Base-by-base conservation (phyloP, 2,113 vertebrate genomes). In the Isichthys henryi region DNA sequence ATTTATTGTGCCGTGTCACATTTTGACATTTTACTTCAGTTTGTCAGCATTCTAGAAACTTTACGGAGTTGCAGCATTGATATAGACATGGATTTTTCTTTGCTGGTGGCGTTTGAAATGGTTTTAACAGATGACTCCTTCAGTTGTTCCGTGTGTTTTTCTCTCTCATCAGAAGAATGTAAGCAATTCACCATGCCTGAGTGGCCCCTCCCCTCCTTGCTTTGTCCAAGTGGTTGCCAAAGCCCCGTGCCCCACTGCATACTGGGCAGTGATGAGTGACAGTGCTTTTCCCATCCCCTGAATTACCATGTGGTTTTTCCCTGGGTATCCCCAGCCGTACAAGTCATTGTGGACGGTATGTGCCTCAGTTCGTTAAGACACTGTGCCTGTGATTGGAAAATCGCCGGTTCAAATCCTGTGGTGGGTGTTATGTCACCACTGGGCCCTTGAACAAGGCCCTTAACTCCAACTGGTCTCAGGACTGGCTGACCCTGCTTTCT, bases 161-260 rank as follows among this genome's bases (percentile, higher is more conserved):
- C 74, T 43, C 35, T 39, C 35, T 39, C 15, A 77, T 35, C 31
- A 31, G 4, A 77, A 77, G 27, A 77, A 77, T 77, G 70, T 77
- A 77, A 77, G 70, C 27, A 77, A 92, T 89, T 89, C 77, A 93
- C 93, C 58, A 90, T 27, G 91, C 92, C 92, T 92, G 91, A 89
- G 93, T 90, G 90, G 53, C 74, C 83, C 88, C 58, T 92, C 70
- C 91, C 66, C 27, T 91, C 53, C 80, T 74, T 86, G 91, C 70
- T 23, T 58, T 11, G 83, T 87, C 5, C 74, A 43, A 45, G 21
- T 8, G 80, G 5, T 43, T 83, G 35, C 39, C 39, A 39, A 39
- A 39, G 39, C 39, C 39, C 39, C 39, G 2, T 39, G 39, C 21
- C 5, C 15, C 48, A 19, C 27, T 23, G 11, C 45, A 21, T 83